Evolutionary conservation across 2,113 vertebrate species (phyloP), one percentile per base, ranked within the genome.

Genomic region (Pseudorasbora parva): DNA sequence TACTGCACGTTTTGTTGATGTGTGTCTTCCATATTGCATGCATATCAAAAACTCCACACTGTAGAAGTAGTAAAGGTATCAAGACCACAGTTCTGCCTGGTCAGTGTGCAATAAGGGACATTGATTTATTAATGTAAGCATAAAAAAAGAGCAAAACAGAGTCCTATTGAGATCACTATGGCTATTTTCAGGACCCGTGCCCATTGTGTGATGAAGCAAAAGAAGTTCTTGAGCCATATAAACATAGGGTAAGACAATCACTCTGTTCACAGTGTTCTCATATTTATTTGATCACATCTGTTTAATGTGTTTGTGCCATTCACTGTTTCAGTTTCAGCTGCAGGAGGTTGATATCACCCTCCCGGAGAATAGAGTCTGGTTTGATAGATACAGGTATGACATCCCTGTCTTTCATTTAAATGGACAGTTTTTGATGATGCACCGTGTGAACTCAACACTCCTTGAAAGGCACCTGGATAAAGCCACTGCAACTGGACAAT

Each of bases 341-440:
- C 95, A 96, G 91, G 94, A 96, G 87, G 94, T 96, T 68, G 95
- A 97, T 85, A 96, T 97, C 87, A 95, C 92, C 21, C 92, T 94
- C 88, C 94, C 95, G 25, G 94, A 96, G 82, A 95, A 96, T 83
- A 91, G 85, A 0, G 79, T n/a, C 0, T 97, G 96, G 96, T 93
- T 91, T 86, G 92, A 95, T 45, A 93, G 94, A 77, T 97, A 97
- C 86, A 96, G 92, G 85, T 93, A 94, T 19, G 95, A 97, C 86
- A 96, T 97, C 86, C 96, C 96, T 0, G 96, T 96, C 83, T 97
- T 97, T 88, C 95, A 97, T 88, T 82, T 97, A 60, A 96, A 97
- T 87, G 95, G 95, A 47, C 93, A 93, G 82, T 96, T 96, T 90
- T 88, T 97, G 27, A 97, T 97, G 96, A 96, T 95, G 93, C 96